Conservation (phyloP, 2,888 invertebrate species). For the Dorcus hopei region DNA sequence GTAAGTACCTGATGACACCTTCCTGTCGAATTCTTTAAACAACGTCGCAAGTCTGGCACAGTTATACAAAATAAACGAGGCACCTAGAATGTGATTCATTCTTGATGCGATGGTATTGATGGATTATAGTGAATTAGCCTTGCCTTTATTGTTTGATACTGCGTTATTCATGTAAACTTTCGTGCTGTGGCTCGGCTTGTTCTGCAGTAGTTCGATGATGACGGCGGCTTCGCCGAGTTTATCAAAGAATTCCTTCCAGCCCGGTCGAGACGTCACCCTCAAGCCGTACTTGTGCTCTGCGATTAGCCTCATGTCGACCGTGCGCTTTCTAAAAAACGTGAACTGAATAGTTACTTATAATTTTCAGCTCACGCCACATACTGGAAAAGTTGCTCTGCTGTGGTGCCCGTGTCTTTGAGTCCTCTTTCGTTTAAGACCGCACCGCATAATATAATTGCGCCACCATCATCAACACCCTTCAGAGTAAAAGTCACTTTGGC, state of each 20-base stretch:
- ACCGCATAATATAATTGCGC: constrained; percentile 53
- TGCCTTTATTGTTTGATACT: constrained; percentile 57
- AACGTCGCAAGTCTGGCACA: constrained; percentile 69
- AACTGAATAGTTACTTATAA: not conserved
- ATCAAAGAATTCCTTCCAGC: constrained; percentile 56
- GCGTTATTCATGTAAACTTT: constrained; percentile 53
- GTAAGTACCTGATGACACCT: constrained; percentile 56
- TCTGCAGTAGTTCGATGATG: constrained; percentile 65
- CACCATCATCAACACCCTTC: constrained; percentile 43
- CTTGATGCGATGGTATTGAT: not conserved
- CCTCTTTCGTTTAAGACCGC: constrained; percentile 59
- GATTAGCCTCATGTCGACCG: constrained; percentile 62
- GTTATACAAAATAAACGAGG: constrained; percentile 75
- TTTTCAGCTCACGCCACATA: constrained; percentile 31
- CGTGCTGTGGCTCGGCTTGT: constrained; percentile 60
- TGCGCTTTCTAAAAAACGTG: constrained; percentile 52
- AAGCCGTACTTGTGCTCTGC: constrained; percentile 68
- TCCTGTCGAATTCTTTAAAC: constrained; percentile 60
- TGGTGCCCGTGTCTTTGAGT: constrained; percentile 52
- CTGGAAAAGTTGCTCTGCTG: constrained; percentile 55
- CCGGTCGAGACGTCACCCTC: constrained; percentile 50
- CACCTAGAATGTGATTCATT: constrained; percentile 51
- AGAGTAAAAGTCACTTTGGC: constrained; percentile 40
- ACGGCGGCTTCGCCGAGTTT: constrained; percentile 65
- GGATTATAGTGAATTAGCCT: not conserved